These are phyloP conservation scores for Cherax quadricarinatus DNA, from an alignment of 1,140 invertebrate species.

Conservation along the genomic window DNA sequence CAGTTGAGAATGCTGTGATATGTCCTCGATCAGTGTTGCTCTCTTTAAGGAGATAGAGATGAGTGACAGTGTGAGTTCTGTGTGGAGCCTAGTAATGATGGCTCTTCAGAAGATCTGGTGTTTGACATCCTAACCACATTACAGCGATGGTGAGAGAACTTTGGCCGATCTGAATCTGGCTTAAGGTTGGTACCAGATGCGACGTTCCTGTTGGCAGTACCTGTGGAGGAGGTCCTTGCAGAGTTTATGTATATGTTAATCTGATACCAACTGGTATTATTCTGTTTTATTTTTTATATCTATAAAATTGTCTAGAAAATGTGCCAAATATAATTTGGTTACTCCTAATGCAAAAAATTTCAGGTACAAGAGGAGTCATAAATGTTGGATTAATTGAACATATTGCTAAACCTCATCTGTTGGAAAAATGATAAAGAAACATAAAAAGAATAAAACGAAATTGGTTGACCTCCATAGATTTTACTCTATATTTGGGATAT, in stretches of 20 bases:
- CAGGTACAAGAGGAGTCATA: neutral
- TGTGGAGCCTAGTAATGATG: neutral
- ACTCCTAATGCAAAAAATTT: neutral
- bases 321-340: neutral
- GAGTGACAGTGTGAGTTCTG: neutral
- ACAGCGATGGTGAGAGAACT: neutral
- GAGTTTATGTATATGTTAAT: neutral
- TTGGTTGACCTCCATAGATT: neutral
- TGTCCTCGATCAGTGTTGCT: neutral
- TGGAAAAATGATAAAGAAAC: neutral
- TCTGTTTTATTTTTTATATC: neutral
- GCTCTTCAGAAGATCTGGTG: constrained; percentile 33
- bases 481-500: neutral
- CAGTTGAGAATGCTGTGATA: neutral
- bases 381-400: neutral
- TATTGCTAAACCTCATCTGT: neutral
- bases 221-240: neutral
- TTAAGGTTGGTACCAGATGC: constrained; percentile 36
- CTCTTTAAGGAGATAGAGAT: neutral
- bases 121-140: constrained; percentile 25
- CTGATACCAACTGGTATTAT: neutral
- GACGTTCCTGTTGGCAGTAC: constrained; percentile 21
- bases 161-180: neutral
- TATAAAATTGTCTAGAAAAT: neutral
- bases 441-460: neutral